Base-by-base conservation (phyloP, 2,888 invertebrate genomes). In the Drosophila diplacantha region DNA sequence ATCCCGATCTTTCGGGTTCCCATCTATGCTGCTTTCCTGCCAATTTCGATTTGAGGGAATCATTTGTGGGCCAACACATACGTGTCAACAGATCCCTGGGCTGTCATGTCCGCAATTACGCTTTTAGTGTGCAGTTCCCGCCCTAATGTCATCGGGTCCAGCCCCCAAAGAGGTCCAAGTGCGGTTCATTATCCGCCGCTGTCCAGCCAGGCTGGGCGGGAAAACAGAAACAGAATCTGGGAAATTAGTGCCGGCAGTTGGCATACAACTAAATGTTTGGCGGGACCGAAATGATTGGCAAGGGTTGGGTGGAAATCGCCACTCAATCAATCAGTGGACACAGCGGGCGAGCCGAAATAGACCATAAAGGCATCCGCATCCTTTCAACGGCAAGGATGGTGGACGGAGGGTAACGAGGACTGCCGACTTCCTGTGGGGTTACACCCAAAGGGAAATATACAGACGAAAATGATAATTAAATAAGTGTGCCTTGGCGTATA, bases 251-350 rank as follows among this genome's bases (percentile, higher is more conserved):
- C 46, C 81, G 65, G 51, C 74, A 65, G 63, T 73, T 62, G 72
- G 67, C 56, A 46, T 60, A 71, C 44, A 47, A 61, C 66, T 49
- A 70, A 73, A 61, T 70, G 58, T 55, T 73, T 62, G 55, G 38
- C 43, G 53, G 31, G 20, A 29, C 35, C 31, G 60, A 44, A 55
- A 38, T 55, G 55, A 56, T 56, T 55, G 55, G 29, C 3, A 29
- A 20, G 32, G 32, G 20, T 46, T 37, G 44, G 16, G 41, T 44
- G 59, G 56, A 63, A 60, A 41, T 72, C 60, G 66, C 51, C 67
- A 75, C 71, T 83, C 63, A 78, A 75, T 83, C 82, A 81, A 73
- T 67, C 80, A 69, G 69, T 37, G 39, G 56, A 50, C 47, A 38
- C 56, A 46, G 37, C 24, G 34, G 41, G 64, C 26, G 12, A 41